Evolutionary conservation across 92 coral and sea anemone genomes (phyloP).

Genomic region (Anthopleura xanthogrammica): DNA sequence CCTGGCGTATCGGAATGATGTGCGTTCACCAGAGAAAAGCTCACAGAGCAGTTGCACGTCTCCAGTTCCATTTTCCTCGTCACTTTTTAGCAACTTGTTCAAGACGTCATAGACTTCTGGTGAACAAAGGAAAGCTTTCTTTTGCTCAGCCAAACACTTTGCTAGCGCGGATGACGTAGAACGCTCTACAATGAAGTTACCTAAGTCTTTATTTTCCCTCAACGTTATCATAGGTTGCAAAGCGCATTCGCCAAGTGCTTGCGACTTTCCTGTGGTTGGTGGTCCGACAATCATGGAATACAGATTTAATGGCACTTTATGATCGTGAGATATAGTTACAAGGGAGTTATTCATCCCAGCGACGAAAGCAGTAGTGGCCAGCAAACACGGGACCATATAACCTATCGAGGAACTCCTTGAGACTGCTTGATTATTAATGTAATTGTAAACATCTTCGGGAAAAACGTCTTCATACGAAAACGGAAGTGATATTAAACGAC

Average conservation of each 20-base stretch:
- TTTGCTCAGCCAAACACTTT: conserved; percentile 17
- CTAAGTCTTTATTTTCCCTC: conserved; percentile 11
- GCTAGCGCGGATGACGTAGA: conserved; percentile 37
- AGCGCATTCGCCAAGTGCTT: conserved; percentile 31
- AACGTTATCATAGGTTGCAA: conserved; percentile 21
- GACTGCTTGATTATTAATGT: conserved; percentile 20
- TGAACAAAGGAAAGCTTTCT: conserved; percentile 13
- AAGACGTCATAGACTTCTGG: conserved; percentile 38
- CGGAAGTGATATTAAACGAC: conserved; percentile 14
- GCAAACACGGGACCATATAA: conserved; percentile 35
- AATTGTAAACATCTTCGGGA: conserved; percentile 20
- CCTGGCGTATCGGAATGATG: conserved; percentile 35
- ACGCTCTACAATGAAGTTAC: conserved; percentile 20
- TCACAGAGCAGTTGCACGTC: conserved; percentile 33
- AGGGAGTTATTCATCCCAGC: conserved; percentile 23
- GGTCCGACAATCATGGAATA: conserved; percentile 31
- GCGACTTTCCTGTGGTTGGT: conserved; percentile 49
- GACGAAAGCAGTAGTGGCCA: conserved; percentile 43
- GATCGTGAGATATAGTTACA: neutral
- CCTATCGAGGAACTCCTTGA: conserved; percentile 33
- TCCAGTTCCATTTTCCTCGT: conserved; percentile 42
- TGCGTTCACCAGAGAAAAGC: conserved; percentile 45
- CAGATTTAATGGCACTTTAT: conserved; percentile 32
- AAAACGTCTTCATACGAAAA: conserved; percentile 16
- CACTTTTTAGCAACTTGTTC: conserved; percentile 31